phyloP scores from a whole-genome alignment of 2,797 vertebrate genomes.

The Thaleichthys pacificus region DNA sequence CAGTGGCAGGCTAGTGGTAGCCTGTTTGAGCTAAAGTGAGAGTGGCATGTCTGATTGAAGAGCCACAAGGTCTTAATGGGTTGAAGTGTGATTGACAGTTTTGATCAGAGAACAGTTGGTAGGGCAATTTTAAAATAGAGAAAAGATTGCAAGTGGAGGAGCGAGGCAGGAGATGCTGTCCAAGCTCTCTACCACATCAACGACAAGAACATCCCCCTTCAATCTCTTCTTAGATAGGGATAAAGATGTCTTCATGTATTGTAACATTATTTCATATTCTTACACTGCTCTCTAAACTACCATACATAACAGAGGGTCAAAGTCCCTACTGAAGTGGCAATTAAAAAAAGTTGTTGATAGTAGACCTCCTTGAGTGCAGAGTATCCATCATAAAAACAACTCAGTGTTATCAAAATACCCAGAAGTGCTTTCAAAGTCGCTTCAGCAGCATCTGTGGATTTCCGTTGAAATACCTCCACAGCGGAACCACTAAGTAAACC shows the following conservation, averaged over 20 bases:
- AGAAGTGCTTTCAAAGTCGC: constrained; percentile 10
- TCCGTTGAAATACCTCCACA: constrained; percentile 37
- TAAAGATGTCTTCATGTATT: not conserved
- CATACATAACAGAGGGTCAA: not conserved
- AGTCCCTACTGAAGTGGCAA: constrained; percentile 23
- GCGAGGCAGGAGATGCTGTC: constrained; percentile 32
- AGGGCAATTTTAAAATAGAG: constrained; percentile 47
- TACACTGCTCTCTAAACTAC: constrained; percentile 21
- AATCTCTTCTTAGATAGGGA: not conserved
- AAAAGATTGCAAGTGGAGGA: constrained; percentile 39
- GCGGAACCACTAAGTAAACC: constrained; percentile 40
- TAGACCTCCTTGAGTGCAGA: not conserved
- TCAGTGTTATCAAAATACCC: constrained; percentile 19
- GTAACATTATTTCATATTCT: constrained; percentile 23
- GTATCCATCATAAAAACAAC: constrained; percentile 21
- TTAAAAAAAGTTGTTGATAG: constrained; percentile 14
- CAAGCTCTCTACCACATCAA: not conserved
- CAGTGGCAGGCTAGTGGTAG: too few relatives aligned
- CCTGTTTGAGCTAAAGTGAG: constrained; percentile 33
- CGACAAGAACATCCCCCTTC: not conserved
- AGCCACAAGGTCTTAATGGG: constrained; percentile 55
- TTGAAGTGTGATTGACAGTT: constrained; percentile 68
- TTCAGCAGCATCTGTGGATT: constrained; percentile 14
- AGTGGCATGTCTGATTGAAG: constrained; percentile 57
- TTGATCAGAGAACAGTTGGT: constrained; percentile 55